Conservation (phyloP, 1,140 invertebrate species). For the Conus betulinus region DNA sequence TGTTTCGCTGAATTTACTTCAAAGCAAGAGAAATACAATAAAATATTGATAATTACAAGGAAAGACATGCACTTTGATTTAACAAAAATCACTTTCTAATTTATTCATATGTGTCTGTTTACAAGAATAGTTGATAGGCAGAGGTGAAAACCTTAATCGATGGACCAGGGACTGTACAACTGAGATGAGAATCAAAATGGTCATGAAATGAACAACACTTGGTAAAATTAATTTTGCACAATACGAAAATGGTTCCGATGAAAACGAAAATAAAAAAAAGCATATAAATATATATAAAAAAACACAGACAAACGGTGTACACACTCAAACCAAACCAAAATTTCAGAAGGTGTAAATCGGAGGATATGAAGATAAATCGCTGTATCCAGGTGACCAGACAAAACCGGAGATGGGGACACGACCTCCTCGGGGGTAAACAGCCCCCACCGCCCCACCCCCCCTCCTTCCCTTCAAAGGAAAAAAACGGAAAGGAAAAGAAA, state of each 20-base stretch:
- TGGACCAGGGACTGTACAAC: no score
- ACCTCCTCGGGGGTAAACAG: neutral
- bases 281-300: neutral
- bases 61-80: constrained; percentile 61
- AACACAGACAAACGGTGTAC: neutral
- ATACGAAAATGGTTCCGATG: no score
- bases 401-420: neutral
- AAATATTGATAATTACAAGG: no score
- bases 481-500: neutral
- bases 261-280: no score
- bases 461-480: neutral
- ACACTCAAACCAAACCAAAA: no score
- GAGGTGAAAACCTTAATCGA: neutral
- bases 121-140: neutral
- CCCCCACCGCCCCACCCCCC: no score
- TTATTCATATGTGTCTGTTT: neutral
- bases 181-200: no score
- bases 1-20: constrained; percentile 79
- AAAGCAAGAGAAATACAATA: no score
- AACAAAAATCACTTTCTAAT: neutral
- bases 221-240: no score
- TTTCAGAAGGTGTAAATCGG: no score
- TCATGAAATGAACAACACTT: no score
- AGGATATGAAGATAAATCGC: no score
- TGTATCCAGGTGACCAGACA: neutral